phyloP scores from a whole-genome alignment of 2,113 vertebrate species.

The Pterocles gutturalis region DNA sequence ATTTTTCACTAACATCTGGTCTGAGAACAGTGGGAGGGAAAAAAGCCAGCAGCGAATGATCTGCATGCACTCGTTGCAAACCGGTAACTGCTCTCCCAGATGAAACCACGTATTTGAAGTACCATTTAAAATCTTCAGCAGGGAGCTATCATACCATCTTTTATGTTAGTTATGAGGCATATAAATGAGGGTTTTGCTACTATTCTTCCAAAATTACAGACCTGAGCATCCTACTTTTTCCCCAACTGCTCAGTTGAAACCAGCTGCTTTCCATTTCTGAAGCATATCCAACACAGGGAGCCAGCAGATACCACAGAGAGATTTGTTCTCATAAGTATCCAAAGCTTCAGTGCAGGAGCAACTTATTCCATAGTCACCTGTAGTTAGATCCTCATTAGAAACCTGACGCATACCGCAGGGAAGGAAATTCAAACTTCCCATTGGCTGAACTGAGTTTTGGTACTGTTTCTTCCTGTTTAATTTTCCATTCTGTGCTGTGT shows the following conservation, averaged over 20 bases:
- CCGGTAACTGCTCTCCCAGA: slow-evolving; percentile 11
- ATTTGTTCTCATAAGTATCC: neutral
- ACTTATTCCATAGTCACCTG: neutral
- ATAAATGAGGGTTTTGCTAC: neutral
- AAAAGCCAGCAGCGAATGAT: neutral
- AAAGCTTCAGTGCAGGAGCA: neutral
- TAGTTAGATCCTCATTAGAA: neutral
- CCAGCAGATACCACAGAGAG: neutral
- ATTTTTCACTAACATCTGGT: slow-evolving; percentile 62
- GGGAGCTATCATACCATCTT: slow-evolving; percentile 28
- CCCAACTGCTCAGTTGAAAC: neutral
- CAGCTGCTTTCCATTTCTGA: neutral
- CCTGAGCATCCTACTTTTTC: neutral
- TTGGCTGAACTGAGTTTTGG: neutral
- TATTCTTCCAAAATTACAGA: neutral
- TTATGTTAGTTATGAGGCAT: slow-evolving; percentile 34
- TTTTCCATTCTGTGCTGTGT: neutral
- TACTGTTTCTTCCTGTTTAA: neutral
- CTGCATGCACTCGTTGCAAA: slow-evolving; percentile 3
- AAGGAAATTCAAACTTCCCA: neutral
- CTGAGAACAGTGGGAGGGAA: slow-evolving; percentile 39
- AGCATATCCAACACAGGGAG: accelerated
- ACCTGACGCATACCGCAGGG: neutral
- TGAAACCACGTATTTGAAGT: slow-evolving; percentile 36
- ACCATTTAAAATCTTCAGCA: slow-evolving; percentile 59